Base-by-base conservation (phyloP, 2,113 vertebrate genomes). In the Globicephala melas region DNA sequence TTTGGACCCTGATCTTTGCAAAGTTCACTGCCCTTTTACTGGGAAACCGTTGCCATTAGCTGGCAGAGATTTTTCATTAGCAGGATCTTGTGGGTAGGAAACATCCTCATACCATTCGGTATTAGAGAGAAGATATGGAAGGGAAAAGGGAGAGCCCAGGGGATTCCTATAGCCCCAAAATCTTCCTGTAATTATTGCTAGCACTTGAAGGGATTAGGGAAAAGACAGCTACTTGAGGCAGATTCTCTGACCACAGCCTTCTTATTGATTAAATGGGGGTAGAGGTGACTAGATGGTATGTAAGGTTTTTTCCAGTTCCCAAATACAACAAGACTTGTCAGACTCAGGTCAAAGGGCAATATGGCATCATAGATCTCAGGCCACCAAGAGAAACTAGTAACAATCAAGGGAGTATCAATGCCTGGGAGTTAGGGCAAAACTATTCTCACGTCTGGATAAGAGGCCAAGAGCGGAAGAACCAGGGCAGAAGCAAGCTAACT, bases 91-190 rank as follows among this genome's bases (percentile, higher is more conserved):
- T 26, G 9, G 25, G 41, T 62, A 81, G 36, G 36, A 85, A 79
- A 63, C 1, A 73, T 20, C 25, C 10, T 73, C 11, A 71, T 10
- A 31, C 5, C 3, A 13, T 89, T 86, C 31, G 33, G 25, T 44
- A 21, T 63, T 89, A 74, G 25, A 96, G 31, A 79, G 12, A 95
- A 87, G 53, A 91, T 38, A 77, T 8, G 0, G 3, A 89, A 67
- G 15, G 23, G 5, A 3, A 63, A 93, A 70, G 13, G 11, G 10
- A 67, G 4, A 70, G 6, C 3, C 2, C 41, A 84, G 26, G 94
- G 26, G 1, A 6, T 12, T 80, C 33, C 31, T 63, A 14, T 6
- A 67, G n/a, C 11, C 8, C 6, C 3, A 1, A 1, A 5, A 2
- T 85, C 47, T 85, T 71, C 10, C 41, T 83, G 0, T 44, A 89